Percentiles rank a stretch among this genome's conserved stretches.
These are phyloP conservation scores for Stercorarius parasiticus DNA, from an alignment of 2,113 vertebrate species.

Conservation along the genomic window DNA sequence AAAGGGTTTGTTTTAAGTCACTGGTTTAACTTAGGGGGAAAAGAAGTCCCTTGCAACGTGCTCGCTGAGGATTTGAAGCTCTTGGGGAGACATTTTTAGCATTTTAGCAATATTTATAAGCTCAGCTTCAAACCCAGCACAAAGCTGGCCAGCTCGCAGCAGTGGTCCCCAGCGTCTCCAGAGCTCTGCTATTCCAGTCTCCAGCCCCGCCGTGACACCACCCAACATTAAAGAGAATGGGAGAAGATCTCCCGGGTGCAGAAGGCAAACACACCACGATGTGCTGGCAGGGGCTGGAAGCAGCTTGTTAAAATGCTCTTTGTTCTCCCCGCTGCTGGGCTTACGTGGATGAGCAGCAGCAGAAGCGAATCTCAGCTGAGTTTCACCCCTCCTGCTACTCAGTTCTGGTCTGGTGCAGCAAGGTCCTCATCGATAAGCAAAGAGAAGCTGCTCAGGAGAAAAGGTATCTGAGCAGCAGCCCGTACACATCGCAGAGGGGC, in stretches of 20 bases:
- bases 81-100: not conserved
- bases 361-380: not conserved
- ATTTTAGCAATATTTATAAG: not conserved
- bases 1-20: not conserved
- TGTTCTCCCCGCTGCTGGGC: not conserved
- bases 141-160: not conserved
- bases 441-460: not conserved
- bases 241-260: not conserved
- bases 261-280: not conserved
- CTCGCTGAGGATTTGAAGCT: not conserved
- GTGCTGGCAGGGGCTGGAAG: not conserved
- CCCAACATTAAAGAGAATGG: not conserved
- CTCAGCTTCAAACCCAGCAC: not conserved
- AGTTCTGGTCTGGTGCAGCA: too few species aligned
- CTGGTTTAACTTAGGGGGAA: not conserved
- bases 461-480: not conserved
- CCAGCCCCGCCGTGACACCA: not conserved
- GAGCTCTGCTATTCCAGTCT: not conserved
- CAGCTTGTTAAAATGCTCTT: not conserved
- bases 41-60: not conserved
- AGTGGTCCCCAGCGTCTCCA: fast-evolving
- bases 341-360: not conserved
- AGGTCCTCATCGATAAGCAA: not conserved
- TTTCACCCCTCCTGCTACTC: not conserved
- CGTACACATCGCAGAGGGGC: fast-evolving